Evolutionary conservation across 2,888 invertebrate genomes (phyloP), one percentile per base, ranked within the genome.

Genomic region (Cerceris ruficornis): DNA sequence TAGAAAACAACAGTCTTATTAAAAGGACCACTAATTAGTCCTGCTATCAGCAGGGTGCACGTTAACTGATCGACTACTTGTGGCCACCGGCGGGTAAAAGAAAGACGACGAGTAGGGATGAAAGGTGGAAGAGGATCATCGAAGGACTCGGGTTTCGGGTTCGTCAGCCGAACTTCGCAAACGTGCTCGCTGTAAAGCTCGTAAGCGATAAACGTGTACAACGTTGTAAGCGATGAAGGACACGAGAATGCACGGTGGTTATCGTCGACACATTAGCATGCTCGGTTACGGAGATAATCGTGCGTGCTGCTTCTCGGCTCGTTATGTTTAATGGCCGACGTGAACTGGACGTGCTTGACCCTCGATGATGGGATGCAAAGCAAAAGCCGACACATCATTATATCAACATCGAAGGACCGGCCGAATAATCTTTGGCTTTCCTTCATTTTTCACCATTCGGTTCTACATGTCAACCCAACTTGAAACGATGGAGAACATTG

Each of bases 211-310:
- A 69, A 69, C 73, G 59, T 39, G 76, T 81, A 80, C 76, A 76
- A 81, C 73, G 73, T 80, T 74, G 80, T 76, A 77, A 82, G 69
- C 75, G 77, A 79, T 67, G 74, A 75, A 79, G 75, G 79, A 81
- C 82, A 75, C 73, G 69, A 66, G 79, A 69, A 78, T 79, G 69
- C 69, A 69, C 70, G 71, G 74, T 72, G 81, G 75, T 82, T 82
- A 81, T 81, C 82, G 65, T 75, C 72, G 72, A 67, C 76, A 75
- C 82, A 82, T 82, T 82, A 82, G 73, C 82, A 79, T 82, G 82
- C 82, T 74, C 78, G 69, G 71, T 82, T 78, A 71, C 67, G 58
- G 64, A 77, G 75, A 86, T 86, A 86, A 85, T 85, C 79, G 69
- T 77, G 79, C 68, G 74, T 69, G 77, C 64, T 75, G 71, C 76